Evolutionary conservation across 1,140 invertebrate species (phyloP), one percentile per base, ranked within the genome.

Genomic region (Zaprionus capensis): DNA sequence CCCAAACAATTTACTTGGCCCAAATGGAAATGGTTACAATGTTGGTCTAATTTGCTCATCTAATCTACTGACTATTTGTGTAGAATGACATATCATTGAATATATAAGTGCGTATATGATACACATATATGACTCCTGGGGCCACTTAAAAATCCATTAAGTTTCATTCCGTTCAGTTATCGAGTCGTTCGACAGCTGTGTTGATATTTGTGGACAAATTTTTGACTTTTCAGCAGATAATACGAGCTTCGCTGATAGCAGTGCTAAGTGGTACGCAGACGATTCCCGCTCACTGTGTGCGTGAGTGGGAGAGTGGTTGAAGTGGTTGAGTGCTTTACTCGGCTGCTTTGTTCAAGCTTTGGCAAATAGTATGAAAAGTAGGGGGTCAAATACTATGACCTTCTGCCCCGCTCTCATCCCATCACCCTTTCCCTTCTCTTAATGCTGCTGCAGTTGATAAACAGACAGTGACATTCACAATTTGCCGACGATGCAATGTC

Each of bases 141-240:
- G 73, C 58, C 82, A 86, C 82, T 84, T 78, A 69, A 63, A 55
- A 71, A 78, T 69, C 82, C 82, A 85, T 85, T 85, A 78, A 62
- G 70, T 44, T 68, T n/a, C n/a, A 34, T 49, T 38, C 22, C 31
- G 36, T 36, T 44, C 46, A 3, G 17, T 4, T 49, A 49, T 41
- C 38, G 15, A 41, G 15, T 41, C 38, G 14, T 41, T 15, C 9
- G 78, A 58, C 78, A 61, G 58, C 44, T 70, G 17, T 81, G 72
- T 77, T 68, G 70, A 80, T 81, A 81, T 80, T 80, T 82, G 81
- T 79, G 56, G 17, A 26, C 58, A 65, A 61, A 76, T 36, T 68
- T 80, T 53, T 44, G 63, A 76, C 63, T 82, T 83, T 81, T 66
- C 56, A 55, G 36, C 28, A 56, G 28, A 62, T 46, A 62, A 17